Evolutionary conservation across 1,140 invertebrate species (phyloP).

Genomic region (Pteromalus puparum): DNA sequence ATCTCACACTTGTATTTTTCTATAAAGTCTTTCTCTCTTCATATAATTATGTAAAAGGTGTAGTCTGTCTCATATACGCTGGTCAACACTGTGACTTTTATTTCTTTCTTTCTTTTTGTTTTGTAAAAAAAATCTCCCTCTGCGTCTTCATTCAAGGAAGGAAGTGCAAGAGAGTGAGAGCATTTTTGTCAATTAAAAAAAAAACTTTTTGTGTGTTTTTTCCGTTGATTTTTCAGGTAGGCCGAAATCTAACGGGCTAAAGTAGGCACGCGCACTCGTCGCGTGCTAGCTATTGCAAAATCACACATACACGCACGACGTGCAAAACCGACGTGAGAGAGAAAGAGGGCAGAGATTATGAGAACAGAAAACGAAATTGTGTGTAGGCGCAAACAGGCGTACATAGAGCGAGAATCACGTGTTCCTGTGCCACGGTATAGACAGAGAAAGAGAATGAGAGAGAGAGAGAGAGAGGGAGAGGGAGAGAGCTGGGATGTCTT

Average conservation of each 20-base stretch:
- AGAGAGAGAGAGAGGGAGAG: constrained; percentile 22
- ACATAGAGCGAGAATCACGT: constrained; percentile 53
- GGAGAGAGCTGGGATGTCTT: constrained; percentile 51
- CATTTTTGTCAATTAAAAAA: background rate
- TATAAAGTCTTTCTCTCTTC: background rate
- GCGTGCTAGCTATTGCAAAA: constrained; percentile 15
- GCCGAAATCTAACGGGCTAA: constrained; percentile 67
- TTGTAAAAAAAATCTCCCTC: background rate
- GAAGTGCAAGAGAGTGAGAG: background rate
- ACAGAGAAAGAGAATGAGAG: constrained; percentile 48
- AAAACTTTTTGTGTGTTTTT: constrained; percentile 30
- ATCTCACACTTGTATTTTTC: background rate
- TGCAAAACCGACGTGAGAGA: constrained; percentile 46
- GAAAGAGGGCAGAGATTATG: constrained; percentile 59
- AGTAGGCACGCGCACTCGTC: constrained; percentile 55
- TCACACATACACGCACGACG: background rate
- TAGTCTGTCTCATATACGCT: background rate
- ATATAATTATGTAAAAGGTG: background rate
- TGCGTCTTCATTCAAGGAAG: background rate
- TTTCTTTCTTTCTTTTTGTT: background rate
- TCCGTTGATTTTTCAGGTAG: constrained; percentile 71
- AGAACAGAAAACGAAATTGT: constrained; percentile 47
- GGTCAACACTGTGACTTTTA: background rate
- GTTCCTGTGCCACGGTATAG: constrained; percentile 69
- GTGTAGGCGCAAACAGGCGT: constrained; percentile 60